Conservation (phyloP, 2,888 invertebrate species). For the Polietes domitor region DNA sequence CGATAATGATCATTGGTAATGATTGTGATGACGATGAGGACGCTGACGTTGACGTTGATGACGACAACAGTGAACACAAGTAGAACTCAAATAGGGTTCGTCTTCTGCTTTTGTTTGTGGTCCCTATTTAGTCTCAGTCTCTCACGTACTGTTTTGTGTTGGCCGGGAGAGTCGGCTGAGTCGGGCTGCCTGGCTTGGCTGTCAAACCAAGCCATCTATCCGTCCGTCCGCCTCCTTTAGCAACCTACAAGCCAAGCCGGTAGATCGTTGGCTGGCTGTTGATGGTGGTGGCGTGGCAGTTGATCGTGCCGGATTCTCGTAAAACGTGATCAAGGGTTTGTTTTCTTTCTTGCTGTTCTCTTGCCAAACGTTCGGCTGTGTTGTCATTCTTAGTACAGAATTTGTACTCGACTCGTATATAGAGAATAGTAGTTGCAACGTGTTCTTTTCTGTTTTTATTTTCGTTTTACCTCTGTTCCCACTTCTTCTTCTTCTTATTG, state of each 20-base stretch:
- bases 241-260: not conserved
- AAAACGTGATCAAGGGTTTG: constrained; percentile 68
- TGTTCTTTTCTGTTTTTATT: not conserved
- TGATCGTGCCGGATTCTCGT: constrained; percentile 60
- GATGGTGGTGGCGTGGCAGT: constrained; percentile 23
- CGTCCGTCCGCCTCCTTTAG: constrained; percentile 4
- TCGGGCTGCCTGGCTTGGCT: not conserved
- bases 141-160: not conserved
- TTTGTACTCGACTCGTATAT: not conserved
- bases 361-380: constrained; percentile 4
- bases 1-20: constrained; percentile 28
- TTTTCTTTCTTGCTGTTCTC: constrained; percentile 34
- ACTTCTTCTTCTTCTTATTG: not conserved
- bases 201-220: not conserved
- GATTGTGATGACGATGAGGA: constrained; percentile 5
- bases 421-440: not conserved
- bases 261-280: not conserved
- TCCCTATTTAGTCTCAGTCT: not conserved
- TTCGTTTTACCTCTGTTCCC: too few species aligned
- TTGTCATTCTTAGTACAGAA: not conserved
- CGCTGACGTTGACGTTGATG: not conserved
- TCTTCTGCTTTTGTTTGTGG: not conserved
- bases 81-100: not conserved
- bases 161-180: not conserved
- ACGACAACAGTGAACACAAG: not conserved